Evolutionary conservation across 2,113 vertebrate genomes (phyloP).

Genomic region (Oxyruncus cristatus): DNA sequence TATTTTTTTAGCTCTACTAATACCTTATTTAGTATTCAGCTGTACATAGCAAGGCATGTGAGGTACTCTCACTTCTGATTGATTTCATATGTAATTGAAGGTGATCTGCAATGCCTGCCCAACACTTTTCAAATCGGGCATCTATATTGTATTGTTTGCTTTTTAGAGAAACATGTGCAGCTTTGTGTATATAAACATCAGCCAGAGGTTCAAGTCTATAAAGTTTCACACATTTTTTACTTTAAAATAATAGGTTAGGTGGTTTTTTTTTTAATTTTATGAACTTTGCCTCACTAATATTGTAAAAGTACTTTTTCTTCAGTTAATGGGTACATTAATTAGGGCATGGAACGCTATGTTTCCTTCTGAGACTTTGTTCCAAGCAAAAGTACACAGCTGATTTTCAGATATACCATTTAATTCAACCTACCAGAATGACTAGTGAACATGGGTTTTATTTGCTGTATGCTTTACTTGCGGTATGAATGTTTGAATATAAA

Average conservation of each 20-base stretch:
- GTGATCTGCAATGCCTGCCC: not conserved
- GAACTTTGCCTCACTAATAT: not conserved
- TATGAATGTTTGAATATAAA: not conserved
- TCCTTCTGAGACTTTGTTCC: not conserved
- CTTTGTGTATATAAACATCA: not conserved
- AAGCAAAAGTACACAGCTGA: not conserved
- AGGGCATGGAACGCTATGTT: not conserved
- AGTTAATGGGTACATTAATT: not conserved
- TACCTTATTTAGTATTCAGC: not conserved
- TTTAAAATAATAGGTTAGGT: not conserved
- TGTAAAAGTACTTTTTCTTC: not conserved
- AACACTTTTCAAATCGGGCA: not conserved
- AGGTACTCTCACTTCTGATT: not conserved
- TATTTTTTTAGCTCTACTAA: not conserved
- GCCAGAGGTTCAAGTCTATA: not conserved
- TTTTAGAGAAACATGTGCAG: not conserved
- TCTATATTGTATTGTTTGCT: not conserved
- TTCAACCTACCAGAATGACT: not conserved
- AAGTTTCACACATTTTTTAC: not conserved
- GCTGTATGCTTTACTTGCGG: not conserved
- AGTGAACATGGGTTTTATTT: not conserved
- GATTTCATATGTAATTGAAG: not conserved
- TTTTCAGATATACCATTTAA: not conserved
- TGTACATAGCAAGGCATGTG: not conserved
- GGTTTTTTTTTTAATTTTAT: not conserved